phyloP scores from a whole-genome alignment of 1,140 invertebrate genomes.

The Pseudomyrmex dendroicus region DNA sequence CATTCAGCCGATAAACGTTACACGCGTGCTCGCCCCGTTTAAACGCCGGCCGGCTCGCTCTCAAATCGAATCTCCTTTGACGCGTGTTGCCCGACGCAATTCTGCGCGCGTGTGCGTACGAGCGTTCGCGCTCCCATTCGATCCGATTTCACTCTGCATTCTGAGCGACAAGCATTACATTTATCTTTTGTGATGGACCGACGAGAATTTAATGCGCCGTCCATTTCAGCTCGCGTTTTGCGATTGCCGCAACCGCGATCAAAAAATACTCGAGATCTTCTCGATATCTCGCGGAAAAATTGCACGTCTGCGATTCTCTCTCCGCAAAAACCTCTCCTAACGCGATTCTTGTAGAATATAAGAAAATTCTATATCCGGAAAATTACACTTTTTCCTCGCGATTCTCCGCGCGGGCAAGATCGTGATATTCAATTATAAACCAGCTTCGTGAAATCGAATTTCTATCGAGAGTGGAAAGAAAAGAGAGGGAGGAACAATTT shows the following conservation, averaged over 20 bases:
- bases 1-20: slow-evolving; percentile 57
- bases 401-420: too few species aligned
- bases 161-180: slow-evolving; percentile 55
- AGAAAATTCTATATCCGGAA: background rate
- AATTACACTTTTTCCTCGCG: background rate
- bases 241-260: slow-evolving; percentile 3
- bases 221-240: slow-evolving; percentile 10
- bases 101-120: slow-evolving; percentile 26
- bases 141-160: slow-evolving; percentile 51
- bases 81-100: slow-evolving; percentile 35
- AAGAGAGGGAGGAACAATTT: too few species aligned
- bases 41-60: slow-evolving; percentile 31
- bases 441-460: too few species aligned
- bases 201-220: slow-evolving; percentile 43
- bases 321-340: too few species aligned
- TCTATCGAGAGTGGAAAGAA: too few species aligned
- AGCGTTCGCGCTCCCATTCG: slow-evolving; percentile 41
- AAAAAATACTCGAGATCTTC: slow-evolving; percentile 1
- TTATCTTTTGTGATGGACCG: slow-evolving; percentile 56
- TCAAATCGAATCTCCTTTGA: slow-evolving; percentile 62
- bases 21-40: slow-evolving; percentile 43
- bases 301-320: background rate
- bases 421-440: too few species aligned
- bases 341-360: too few species aligned
- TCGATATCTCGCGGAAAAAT: slow-evolving; percentile 27